phyloP scores from a whole-genome alignment of 2,797 vertebrate species.

The Anisognathus igniventris region DNA sequence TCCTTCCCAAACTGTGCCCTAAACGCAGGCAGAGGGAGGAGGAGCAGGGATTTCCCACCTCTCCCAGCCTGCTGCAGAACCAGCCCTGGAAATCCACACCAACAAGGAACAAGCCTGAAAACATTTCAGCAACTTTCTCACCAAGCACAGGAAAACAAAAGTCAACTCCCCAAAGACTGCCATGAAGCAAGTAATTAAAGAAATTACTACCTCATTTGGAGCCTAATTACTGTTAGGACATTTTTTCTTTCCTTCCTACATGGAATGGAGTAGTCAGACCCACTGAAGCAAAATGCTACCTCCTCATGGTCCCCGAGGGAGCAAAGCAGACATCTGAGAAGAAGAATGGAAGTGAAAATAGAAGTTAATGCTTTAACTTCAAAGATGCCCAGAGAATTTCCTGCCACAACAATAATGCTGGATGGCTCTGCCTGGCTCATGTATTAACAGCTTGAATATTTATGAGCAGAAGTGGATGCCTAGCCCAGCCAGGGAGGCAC shows the following conservation, averaged over 20 bases:
- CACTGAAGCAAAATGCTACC: constrained; percentile 19
- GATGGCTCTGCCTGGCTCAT: not conserved
- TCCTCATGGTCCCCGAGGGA: not conserved
- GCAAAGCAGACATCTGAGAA: not conserved
- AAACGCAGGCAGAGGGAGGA: not conserved
- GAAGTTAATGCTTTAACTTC: not conserved
- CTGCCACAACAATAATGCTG: not conserved
- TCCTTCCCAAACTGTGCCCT: not conserved
- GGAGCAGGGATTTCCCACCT: not conserved
- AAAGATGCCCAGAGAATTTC: constrained; percentile 29
- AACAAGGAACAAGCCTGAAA: not conserved
- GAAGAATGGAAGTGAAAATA: not conserved
- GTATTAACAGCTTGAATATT: constrained; percentile 30
- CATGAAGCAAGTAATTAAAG: constrained; percentile 6
- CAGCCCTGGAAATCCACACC: not conserved
- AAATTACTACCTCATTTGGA: constrained; percentile 26
- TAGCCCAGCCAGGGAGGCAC: not conserved
- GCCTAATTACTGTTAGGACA: constrained; percentile 19
- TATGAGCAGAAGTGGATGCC: constrained; percentile 10
- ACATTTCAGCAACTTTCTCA: not conserved
- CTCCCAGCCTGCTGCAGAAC: not conserved
- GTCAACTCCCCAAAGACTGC: constrained; percentile 4
- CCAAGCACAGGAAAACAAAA: not conserved
- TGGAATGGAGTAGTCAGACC: not conserved
- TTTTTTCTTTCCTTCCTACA: not conserved